Base-by-base conservation (phyloP, 2,888 invertebrate species). In the Tromatobia lineatoria region DNA sequence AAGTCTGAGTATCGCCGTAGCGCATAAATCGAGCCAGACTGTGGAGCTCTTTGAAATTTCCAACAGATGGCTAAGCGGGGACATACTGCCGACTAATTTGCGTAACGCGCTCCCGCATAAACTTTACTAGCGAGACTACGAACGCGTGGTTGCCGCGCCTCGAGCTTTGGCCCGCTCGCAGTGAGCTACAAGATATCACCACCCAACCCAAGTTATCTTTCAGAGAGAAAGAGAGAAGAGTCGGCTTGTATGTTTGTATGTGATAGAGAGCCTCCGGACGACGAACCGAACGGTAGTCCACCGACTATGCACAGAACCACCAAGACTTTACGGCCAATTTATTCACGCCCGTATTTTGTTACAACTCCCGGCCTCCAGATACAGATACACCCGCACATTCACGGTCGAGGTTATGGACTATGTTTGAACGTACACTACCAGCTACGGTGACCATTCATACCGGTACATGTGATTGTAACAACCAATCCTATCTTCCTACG, bases 301-400 rank as follows among this genome's bases (percentile, higher is more conserved):
- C 15, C 2, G 11, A 4, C 59, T 61, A 29, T n/a, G 61, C 61
- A 29, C 57, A 54, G 75, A 79, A 74, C 78, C 78, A 64, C 64
- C 52, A 71, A 75, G 70, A 86, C 81, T 89, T 88, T 88, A 89
- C 87, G 87, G 86, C 83, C 88, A 86, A 85, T 89, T 89, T 87
- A 86, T 80, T 86, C 84, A 82, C 85, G 80, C 78, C 87, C 77
- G 83, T 84, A 84, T 88, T 87, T 83, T 76, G 87, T 87, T 87
- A 87, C 88, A 87, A 85, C 87, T 82, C 75, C 74, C 67, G 85
- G 29, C 78, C 85, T 78, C 78, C 80, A 85, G 86, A 87, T 87
- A 83, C 34, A 77, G 47, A 61, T 47, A 77, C 76, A 77, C 83
- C 66, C 77, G 80, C 83, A 71, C 80, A 50, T 75, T 50, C 20